A percentile compares a stretch with the other conserved stretches of the same genome.
These are phyloP conservation scores for Aproaerema taeniolella DNA, from an alignment of 2,888 invertebrate species.

Conservation along the genomic window DNA sequence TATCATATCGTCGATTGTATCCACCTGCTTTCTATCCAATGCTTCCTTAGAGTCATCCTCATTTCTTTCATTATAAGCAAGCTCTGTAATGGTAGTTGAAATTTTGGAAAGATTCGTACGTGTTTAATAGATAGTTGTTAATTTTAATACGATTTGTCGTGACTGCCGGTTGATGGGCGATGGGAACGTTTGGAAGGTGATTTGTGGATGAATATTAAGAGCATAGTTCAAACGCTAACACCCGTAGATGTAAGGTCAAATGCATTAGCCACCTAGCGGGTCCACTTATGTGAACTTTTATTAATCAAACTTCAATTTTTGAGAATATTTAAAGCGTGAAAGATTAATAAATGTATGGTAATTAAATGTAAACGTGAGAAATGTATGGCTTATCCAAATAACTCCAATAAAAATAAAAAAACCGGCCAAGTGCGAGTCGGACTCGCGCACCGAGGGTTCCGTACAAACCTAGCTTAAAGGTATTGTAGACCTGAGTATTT, in stretches of 20 bases:
- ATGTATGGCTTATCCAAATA: no score
- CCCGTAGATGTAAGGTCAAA: slow-evolving; percentile 65
- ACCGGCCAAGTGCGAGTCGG: no score
- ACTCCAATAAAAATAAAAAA: no score
- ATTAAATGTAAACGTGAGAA: no score
- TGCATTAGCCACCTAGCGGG: slow-evolving; percentile 74
- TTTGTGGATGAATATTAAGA: slow-evolving; percentile 67
- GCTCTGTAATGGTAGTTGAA: slow-evolving; percentile 45
- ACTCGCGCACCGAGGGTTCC: no score
- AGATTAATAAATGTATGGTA: slow-evolving; percentile 9
- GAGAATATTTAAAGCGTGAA: slow-evolving; percentile 21
- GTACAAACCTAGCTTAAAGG: no score
- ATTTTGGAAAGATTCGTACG: slow-evolving; percentile 33
- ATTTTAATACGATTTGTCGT: slow-evolving; percentile 71
- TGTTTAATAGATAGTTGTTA: slow-evolving; percentile 56
- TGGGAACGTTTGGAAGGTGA: slow-evolving; percentile 62
- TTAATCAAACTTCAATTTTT: slow-evolving; percentile 48
- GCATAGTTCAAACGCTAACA: slow-evolving; percentile 69
- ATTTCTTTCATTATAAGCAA: slow-evolving; percentile 24
- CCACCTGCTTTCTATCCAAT: slow-evolving; percentile 27
- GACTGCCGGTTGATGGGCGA: slow-evolving; percentile 64
- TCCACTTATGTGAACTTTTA: slow-evolving; percentile 52
- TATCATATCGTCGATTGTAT: slow-evolving; percentile 32
- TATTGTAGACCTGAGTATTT: no score
- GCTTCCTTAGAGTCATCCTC: slow-evolving; percentile 24